phyloP scores from a whole-genome alignment of 2,113 vertebrate species.

The Apistogramma diplotaenia region DNA sequence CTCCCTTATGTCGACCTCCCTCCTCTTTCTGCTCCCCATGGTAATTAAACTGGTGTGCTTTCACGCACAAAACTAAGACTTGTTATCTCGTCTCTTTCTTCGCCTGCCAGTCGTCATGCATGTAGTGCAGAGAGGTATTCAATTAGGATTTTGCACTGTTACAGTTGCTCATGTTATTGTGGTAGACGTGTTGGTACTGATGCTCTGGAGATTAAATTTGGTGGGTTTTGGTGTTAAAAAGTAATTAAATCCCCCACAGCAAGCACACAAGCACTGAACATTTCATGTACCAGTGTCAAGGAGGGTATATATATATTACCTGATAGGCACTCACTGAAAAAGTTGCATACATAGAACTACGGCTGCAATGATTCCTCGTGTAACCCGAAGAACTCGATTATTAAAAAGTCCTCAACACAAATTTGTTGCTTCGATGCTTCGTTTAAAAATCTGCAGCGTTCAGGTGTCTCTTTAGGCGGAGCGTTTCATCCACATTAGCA shows the following conservation, averaged over 20 bases:
- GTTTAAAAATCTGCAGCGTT: no score
- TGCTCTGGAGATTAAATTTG: not conserved
- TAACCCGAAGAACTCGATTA: no score
- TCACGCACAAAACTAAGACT: constrained; percentile 59
- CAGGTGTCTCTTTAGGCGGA: no score
- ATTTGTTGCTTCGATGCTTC: no score
- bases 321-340: not conserved
- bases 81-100: not conserved
- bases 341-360: not conserved
- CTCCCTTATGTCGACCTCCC: constrained; percentile 49
- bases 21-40: constrained; percentile 85
- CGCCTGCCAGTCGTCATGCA: fast-evolving
- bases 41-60: constrained; percentile 80
- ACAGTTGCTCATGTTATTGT: no score
- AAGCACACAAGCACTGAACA: not conserved
- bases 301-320: not conserved
- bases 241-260: not conserved
- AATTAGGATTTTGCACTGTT: not conserved
- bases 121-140: not conserved
- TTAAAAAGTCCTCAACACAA: no score
- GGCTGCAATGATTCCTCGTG: no score
- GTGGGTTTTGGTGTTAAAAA: not conserved
- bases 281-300: not conserved
- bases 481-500: no score
- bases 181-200: not conserved